phyloP scores from a whole-genome alignment of 2,797 vertebrate genomes.

The Syncerus caffer region DNA sequence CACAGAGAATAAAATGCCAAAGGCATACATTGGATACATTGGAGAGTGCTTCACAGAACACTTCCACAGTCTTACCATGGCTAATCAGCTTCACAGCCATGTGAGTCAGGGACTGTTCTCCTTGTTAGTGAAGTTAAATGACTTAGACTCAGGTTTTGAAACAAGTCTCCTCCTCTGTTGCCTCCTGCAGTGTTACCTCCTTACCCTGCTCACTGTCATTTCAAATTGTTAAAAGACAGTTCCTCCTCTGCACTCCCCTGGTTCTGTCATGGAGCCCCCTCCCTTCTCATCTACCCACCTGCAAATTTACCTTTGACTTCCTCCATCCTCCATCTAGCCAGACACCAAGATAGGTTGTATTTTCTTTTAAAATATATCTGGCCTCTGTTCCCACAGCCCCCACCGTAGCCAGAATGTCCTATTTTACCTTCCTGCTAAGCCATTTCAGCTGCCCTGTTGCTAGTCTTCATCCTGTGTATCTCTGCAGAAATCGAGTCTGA shows the following conservation, averaged over 20 bases:
- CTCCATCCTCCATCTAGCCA: neutral
- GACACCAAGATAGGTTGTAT: neutral
- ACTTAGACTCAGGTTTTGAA: neutral
- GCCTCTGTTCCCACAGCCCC: neutral
- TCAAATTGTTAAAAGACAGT: neutral
- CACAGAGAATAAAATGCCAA: neutral
- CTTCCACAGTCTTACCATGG: neutral
- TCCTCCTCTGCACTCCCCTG: neutral
- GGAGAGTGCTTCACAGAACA: neutral
- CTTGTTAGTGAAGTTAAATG: neutral
- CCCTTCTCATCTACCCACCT: neutral
- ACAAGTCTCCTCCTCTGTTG: neutral
- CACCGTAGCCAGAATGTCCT: neutral
- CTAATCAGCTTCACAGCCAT: neutral
- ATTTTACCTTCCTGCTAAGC: neutral
- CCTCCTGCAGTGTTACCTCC: neutral
- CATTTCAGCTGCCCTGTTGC: neutral
- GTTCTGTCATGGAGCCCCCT: neutral
- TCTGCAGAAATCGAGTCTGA: neutral
- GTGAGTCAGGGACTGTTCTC: neutral
- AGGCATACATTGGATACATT: neutral
- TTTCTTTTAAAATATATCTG: neutral
- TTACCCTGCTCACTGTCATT: slow-evolving; percentile 24
- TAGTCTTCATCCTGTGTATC: neutral
- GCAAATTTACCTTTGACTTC: neutral